Evolutionary conservation across 2,888 invertebrate genomes (phyloP), one percentile per base, ranked within the genome.

Genomic region (Scaptodrosophila latifasciaeformis): DNA sequence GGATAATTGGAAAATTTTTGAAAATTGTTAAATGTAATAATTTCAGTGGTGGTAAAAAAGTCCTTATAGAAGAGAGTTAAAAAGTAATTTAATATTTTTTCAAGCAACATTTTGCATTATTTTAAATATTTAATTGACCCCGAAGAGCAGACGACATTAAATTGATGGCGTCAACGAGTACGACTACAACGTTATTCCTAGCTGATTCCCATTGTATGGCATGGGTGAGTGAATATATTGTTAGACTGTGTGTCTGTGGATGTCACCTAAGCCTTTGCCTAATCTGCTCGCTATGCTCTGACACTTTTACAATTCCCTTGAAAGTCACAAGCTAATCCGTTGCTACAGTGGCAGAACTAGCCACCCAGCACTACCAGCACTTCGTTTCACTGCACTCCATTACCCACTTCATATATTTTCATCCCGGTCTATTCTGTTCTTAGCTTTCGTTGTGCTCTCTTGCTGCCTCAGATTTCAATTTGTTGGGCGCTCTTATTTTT

Each of bases 251-350:
- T 44, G 42, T 54, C 48, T 55, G 49, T 65, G 4, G 24, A 24
- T 42, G 37, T 10, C 37, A 37, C 17, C 69, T 79, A 71, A 72
- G 76, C 72, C 69, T n/a, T 60, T 62, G 67, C 50, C 59, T 72
- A 79, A 79, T 79, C 80, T 74, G 70, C 76, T 76, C 55, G 58
- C 77, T 70, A 65, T 61, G 74, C 77, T 76, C 65, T 74, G 74
- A 71, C 74, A 74, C 74, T 67, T 74, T 79, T 67, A 79, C 74
- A 76, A 79, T 74, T 79, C 80, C 65, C 80, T 72, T 59, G 62
- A 72, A 67, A 79, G 79, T 79, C 80, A 76, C 59, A 65, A 54
- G 74, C 74, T 74, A 76, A 74, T 72, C 74, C 65, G 77, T 67
- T 59, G 59, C 56, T 58, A 65, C 80, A 72, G 62, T 67, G 74